These are phyloP conservation scores for Cololabis saira DNA, from an alignment of 2,113 vertebrate species.

Conservation along the genomic window DNA sequence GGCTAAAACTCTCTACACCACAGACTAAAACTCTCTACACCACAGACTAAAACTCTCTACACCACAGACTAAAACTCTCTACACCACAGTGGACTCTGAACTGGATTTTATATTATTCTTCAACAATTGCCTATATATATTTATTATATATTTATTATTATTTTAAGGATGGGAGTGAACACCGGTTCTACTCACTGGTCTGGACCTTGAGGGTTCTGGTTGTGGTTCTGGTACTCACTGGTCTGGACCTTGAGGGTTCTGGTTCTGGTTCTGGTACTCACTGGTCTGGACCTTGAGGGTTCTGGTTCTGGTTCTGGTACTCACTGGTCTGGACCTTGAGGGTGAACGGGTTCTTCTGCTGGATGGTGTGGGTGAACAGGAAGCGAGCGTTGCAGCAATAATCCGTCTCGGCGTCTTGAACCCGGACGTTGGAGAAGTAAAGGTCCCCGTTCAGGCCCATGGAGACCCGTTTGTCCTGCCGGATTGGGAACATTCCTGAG, in stretches of 20 bases:
- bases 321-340: slow-evolving; percentile 94
- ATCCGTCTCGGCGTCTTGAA: slow-evolving; percentile 88
- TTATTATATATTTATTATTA: no score
- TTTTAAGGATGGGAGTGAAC: background rate
- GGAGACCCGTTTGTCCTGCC: slow-evolving; percentile 91
- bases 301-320: no score
- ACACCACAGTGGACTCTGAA: no score
- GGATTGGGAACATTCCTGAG: slow-evolving; percentile 89
- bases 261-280: slow-evolving; percentile 78
- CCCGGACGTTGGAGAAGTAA: slow-evolving; percentile 95
- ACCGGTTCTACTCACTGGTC: slow-evolving; percentile 82
- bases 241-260: slow-evolving; percentile 94
- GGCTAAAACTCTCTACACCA: no score
- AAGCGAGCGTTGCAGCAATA: slow-evolving; percentile 98
- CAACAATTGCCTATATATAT: no score
- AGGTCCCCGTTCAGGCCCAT: slow-evolving; percentile 96
- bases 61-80: no score
- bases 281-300: no score
- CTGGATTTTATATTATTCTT: no score
- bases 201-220: slow-evolving; percentile 92
- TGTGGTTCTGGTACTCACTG: no score
- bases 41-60: no score
- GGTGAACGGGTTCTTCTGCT: slow-evolving; percentile 96
- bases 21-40: no score
- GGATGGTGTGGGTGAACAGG: slow-evolving; percentile 96